Percentiles rank a stretch among this genome's conserved stretches.
These are phyloP conservation scores for Agriopis aurantiaria DNA, from an alignment of 2,888 invertebrate genomes.

Conservation along the genomic window DNA sequence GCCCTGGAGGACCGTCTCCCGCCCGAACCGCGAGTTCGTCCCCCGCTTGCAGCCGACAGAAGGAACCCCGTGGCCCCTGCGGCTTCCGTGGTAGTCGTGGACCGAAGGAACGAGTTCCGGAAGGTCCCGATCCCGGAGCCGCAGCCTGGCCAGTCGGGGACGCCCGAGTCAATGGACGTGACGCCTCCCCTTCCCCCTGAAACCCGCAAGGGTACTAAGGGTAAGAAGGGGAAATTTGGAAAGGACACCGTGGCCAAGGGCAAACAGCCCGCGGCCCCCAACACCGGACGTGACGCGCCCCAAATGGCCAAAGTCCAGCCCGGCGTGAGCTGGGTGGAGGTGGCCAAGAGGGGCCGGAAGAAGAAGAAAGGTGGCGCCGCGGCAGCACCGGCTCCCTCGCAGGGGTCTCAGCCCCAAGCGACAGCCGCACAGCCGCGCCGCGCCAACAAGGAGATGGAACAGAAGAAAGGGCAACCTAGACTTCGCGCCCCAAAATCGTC, in stretches of 20 bases:
- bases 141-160: too few relatives aligned
- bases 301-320: neutral
- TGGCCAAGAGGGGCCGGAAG: neutral
- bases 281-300: neutral
- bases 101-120: too few relatives aligned
- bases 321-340: neutral
- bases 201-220: neutral
- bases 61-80: too few relatives aligned
- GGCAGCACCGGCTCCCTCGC: neutral
- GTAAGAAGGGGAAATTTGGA: neutral
- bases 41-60: too few relatives aligned
- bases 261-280: neutral
- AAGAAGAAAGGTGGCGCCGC: neutral
- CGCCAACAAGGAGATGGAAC: neutral
- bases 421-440: too few relatives aligned
- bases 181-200: neutral
- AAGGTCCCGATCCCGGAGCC: too few relatives aligned
- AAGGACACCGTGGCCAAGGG: neutral
- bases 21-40: too few relatives aligned
- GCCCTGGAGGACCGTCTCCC: too few relatives aligned
- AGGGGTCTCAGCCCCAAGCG: neutral
- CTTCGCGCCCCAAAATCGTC: conserved; percentile 24
- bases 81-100: too few relatives aligned
- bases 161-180: too few relatives aligned
- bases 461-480: neutral